Evolutionary conservation across 2,888 invertebrate species (phyloP).

Genomic region (Agelastica alni): DNA sequence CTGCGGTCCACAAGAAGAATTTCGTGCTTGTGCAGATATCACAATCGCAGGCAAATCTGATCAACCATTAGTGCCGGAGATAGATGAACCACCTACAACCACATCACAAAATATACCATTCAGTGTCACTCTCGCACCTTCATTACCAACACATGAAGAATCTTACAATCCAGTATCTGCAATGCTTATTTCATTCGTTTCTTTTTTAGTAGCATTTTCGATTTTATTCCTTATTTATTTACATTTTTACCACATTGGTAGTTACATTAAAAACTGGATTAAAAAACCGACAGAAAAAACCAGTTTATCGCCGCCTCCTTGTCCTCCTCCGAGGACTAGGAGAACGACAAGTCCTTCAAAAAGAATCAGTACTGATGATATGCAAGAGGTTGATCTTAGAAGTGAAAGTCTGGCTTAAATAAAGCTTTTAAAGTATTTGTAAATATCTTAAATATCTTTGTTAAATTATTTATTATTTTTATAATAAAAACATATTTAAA

Average conservation of each 20-base stretch:
- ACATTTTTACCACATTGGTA: slow-evolving; percentile 76
- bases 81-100: slow-evolving; percentile 40
- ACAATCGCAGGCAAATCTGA: slow-evolving; percentile 65
- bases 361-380: slow-evolving; percentile 14
- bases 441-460: too few relatives aligned
- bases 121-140: slow-evolving; percentile 49
- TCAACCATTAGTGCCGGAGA: slow-evolving; percentile 56
- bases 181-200: slow-evolving; percentile 66
- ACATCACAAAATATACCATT: slow-evolving; percentile 40
- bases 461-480: too few relatives aligned
- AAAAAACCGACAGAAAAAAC: slow-evolving; percentile 31
- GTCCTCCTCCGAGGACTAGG: slow-evolving; percentile 49
- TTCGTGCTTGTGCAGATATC: slow-evolving; percentile 83
- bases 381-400: slow-evolving; percentile 43
- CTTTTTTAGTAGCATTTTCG: slow-evolving; percentile 68
- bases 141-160: slow-evolving; percentile 44
- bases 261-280: slow-evolving; percentile 67
- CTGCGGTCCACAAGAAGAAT: slow-evolving; percentile 88
- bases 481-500: too few relatives aligned
- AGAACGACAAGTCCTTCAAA: slow-evolving; percentile 32
- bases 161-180: slow-evolving; percentile 60
- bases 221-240: slow-evolving; percentile 71
- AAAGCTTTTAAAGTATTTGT: too few relatives aligned
- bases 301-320: slow-evolving; percentile 15
- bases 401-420: slow-evolving; percentile 39